Percentiles rank a stretch among this genome's conserved stretches.
These are phyloP conservation scores for Ferdinandea cuprea DNA, from an alignment of 2,888 invertebrate species.

Conservation along the genomic window DNA sequence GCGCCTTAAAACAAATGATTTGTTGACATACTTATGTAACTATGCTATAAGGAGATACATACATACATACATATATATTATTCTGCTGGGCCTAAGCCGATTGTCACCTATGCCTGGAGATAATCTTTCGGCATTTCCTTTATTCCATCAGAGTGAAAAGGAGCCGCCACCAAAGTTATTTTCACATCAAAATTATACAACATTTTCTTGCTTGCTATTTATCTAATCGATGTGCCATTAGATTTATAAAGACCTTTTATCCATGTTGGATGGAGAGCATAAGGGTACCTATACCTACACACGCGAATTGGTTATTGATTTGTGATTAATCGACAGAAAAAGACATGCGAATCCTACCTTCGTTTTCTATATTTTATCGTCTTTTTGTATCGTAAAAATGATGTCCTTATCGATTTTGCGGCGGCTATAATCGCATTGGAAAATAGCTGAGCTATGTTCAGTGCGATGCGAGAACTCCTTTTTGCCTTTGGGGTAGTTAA, in stretches of 20 bases:
- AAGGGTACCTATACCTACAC: constrained; percentile 20
- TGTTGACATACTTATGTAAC: constrained; percentile 28
- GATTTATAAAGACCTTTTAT: neutral
- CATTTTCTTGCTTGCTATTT: constrained; percentile 3
- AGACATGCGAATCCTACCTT: constrained; percentile 40
- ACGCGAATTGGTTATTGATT: constrained; percentile 61
- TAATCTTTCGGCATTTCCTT: neutral
- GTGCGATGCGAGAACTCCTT: constrained; percentile 6
- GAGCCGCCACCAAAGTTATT: constrained; percentile 41
- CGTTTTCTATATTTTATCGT: constrained; percentile 35
- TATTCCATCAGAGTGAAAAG: neutral
- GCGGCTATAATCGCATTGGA: constrained; percentile 34
- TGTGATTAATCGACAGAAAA: constrained; percentile 46
- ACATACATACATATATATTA: constrained; percentile 26
- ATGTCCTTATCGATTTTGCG: constrained; percentile 49
- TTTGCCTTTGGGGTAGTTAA: neutral
- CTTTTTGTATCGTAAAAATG: constrained; percentile 31
- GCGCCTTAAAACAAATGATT: constrained; percentile 48
- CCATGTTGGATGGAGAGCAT: neutral
- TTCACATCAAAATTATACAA: constrained; percentile 39
- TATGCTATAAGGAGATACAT: constrained; percentile 25
- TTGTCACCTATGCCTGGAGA: neutral
- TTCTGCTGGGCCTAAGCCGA: constrained; percentile 12
- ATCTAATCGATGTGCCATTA: constrained; percentile 35
- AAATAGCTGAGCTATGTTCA: constrained; percentile 49